A percentile compares a stretch with the other conserved stretches of the same genome.
These are phyloP conservation scores for Sarcophaga variegata DNA, from an alignment of 2,888 invertebrate genomes.

Conservation along the genomic window DNA sequence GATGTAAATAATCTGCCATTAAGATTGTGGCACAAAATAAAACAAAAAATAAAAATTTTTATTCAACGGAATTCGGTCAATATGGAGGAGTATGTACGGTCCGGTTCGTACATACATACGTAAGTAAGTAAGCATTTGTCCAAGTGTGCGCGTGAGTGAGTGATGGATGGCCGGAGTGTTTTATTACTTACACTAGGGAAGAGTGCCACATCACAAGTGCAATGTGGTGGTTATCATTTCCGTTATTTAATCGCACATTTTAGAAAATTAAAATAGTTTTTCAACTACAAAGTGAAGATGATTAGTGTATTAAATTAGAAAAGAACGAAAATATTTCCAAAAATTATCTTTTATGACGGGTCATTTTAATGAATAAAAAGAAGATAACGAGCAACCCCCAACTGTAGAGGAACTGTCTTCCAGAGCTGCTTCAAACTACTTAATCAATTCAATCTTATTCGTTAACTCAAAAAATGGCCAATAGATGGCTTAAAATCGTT, in stretches of 20 bases:
- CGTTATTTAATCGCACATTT: constrained; percentile 42
- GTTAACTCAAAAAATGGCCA: too few relatives aligned
- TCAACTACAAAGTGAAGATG: neutral
- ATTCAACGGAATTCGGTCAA: constrained; percentile 61
- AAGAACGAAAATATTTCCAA: too few relatives aligned
- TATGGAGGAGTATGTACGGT: constrained; percentile 36
- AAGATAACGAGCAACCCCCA: too few relatives aligned
- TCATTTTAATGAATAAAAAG: too few relatives aligned
- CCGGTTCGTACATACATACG: too few relatives aligned
- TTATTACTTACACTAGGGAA: neutral
- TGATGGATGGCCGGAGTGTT: constrained; percentile 3
- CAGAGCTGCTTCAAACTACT: too few relatives aligned
- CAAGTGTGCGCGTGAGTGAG: constrained; percentile 37
- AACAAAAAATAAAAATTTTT: constrained; percentile 27
- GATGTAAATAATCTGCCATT: constrained; percentile 57
- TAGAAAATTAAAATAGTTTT: constrained; percentile 33
- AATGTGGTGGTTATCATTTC: constrained; percentile 47
- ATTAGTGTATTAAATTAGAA: too few relatives aligned
- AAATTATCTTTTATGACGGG: too few relatives aligned
- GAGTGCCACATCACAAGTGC: neutral
- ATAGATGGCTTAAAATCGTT: too few relatives aligned
- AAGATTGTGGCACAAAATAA: constrained; percentile 24
- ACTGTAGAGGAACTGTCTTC: too few relatives aligned
- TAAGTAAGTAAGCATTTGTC: neutral
- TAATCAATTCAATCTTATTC: too few relatives aligned